Conservation (phyloP, 2,888 invertebrate genomes). For the Conops quadrifasciatus region DNA sequence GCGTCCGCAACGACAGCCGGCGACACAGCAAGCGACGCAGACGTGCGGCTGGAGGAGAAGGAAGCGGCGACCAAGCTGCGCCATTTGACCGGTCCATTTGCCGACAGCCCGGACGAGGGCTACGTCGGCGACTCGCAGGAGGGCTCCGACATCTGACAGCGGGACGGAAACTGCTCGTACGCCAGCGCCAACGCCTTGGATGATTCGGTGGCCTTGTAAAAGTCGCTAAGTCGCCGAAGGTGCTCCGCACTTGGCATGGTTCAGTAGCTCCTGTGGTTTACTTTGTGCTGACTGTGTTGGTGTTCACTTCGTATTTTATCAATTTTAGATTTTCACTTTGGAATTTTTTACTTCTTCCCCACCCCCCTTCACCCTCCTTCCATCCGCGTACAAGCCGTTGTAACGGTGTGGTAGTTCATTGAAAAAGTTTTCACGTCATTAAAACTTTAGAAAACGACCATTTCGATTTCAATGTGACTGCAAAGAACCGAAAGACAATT, state of each 20-base stretch:
- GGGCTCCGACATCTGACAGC: conserved; percentile 75
- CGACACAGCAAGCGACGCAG: conserved; percentile 38
- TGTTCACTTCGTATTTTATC: neutral
- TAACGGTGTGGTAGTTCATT: conserved; percentile 42
- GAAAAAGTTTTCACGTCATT: conserved; percentile 50
- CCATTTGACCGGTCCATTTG: conserved; percentile 66
- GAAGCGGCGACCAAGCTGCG: conserved; percentile 67
- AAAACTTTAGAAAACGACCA: conserved; percentile 42
- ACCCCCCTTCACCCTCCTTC: neutral
- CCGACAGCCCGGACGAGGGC: conserved; percentile 87
- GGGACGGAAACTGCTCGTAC: conserved; percentile 46
- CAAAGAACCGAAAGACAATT: too few relatives aligned
- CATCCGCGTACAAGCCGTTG: neutral
- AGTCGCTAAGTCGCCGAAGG: neutral
- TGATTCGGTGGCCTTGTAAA: conserved; percentile 63
- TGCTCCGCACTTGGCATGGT: neutral
- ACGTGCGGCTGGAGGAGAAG: conserved; percentile 30
- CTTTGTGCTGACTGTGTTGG: conserved; percentile 15
- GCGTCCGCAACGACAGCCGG: conserved; percentile 42
- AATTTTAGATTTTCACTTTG: neutral
- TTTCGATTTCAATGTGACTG: too few relatives aligned
- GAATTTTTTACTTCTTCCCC: neutral
- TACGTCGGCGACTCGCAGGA: conserved; percentile 80
- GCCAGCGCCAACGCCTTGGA: conserved; percentile 56
- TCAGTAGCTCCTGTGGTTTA: neutral